phyloP scores from a whole-genome alignment of 1,140 invertebrate species.

The Drosophila lacteicornis region DNA sequence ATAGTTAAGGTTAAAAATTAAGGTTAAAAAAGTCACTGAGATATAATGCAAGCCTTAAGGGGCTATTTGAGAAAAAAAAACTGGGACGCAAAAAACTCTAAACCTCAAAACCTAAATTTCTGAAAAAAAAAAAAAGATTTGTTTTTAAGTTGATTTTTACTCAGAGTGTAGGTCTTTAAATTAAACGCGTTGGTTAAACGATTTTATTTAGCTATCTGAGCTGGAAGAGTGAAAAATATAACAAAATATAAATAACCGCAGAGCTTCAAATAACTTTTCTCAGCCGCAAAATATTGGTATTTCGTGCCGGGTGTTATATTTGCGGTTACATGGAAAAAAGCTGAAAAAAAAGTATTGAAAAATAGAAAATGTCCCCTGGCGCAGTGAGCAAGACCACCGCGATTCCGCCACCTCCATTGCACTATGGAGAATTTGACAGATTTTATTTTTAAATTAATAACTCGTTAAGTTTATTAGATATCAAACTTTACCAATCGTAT shows the following conservation, averaged over 20 bases:
- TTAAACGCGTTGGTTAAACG: slow-evolving; percentile 62
- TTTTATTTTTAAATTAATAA: no score
- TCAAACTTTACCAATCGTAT: no score
- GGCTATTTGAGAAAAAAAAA: no score
- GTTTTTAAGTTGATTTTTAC: neutral
- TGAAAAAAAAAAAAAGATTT: no score
- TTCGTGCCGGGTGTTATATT: slow-evolving; percentile 72
- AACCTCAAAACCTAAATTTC: neutral
- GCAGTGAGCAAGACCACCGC: slow-evolving; percentile 1
- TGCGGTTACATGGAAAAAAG: slow-evolving; percentile 40
- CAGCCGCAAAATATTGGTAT: slow-evolving; percentile 78
- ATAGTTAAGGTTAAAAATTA: no score
- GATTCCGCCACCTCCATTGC: neutral
- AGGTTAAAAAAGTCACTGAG: no score
- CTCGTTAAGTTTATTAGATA: no score
- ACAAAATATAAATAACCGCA: slow-evolving; percentile 39
- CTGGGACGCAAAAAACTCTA: no score
- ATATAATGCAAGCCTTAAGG: no score
- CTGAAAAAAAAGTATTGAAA: slow-evolving; percentile 28
- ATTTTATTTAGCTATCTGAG: slow-evolving; percentile 67
- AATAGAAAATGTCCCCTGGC: slow-evolving; percentile 22
- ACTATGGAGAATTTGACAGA: no score
- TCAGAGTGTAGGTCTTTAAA: slow-evolving; percentile 2
- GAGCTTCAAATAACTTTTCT: slow-evolving; percentile 77
- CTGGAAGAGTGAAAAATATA: slow-evolving; percentile 18